These are phyloP conservation scores for Epistrophe grossulariae DNA, from an alignment of 2,888 invertebrate species.

Conservation along the genomic window DNA sequence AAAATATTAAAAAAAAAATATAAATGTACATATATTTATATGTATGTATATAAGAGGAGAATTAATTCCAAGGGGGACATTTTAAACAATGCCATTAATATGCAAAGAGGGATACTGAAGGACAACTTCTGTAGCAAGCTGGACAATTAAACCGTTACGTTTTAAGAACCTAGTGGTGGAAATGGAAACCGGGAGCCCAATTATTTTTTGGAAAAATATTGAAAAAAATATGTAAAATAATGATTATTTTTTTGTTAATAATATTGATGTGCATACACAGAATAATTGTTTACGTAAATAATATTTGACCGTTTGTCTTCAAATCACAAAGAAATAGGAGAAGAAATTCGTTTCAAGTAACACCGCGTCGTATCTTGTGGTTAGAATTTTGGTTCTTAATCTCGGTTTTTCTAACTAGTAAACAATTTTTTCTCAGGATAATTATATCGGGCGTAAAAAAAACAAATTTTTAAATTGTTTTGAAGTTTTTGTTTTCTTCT, in stretches of 20 bases:
- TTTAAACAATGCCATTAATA: conserved; percentile 40
- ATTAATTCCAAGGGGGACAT: conserved; percentile 39
- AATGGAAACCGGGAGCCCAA: not conserved
- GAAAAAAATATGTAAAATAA: conserved; percentile 26
- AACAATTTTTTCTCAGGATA: no score
- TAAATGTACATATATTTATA: not conserved
- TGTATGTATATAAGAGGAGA: not conserved
- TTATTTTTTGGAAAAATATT: conserved; percentile 21
- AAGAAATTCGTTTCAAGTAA: not conserved
- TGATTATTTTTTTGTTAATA: not conserved
- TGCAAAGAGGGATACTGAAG: conserved; percentile 33
- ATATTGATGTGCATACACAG: not conserved
- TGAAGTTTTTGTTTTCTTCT: no score
- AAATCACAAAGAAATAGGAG: not conserved
- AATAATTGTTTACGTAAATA: conserved; percentile 6
- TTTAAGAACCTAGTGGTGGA: not conserved
- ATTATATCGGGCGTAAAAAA: no score
- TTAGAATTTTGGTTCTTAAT: no score
- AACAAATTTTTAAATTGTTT: no score
- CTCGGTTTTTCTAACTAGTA: no score
- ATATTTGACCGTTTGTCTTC: not conserved
- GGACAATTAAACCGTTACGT: conserved; percentile 29
- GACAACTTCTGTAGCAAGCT: conserved; percentile 26
- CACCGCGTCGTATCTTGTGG: no score
- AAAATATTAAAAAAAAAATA: not conserved